Evolutionary conservation across 2,113 vertebrate genomes (phyloP).

Genomic region (Osmerus eperlanus): DNA sequence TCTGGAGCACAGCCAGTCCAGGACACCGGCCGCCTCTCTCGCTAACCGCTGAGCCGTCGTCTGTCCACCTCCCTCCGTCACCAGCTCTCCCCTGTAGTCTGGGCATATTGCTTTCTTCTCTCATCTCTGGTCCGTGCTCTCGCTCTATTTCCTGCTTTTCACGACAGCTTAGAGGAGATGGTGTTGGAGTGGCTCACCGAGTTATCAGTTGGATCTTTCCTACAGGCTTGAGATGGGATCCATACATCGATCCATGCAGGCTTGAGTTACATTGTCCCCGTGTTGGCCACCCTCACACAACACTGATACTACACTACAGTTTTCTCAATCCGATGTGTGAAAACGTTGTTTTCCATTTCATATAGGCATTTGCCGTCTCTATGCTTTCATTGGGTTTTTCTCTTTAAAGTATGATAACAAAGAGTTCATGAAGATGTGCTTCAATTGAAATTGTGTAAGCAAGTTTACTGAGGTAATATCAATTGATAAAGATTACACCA

Average conservation of each 20-base stretch:
- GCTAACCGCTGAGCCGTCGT: too few relatives aligned
- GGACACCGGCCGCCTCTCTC: too few relatives aligned
- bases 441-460: too few relatives aligned
- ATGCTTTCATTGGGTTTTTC: too few relatives aligned
- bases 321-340: background rate
- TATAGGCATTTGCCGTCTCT: too few relatives aligned
- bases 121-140: slow-evolving; percentile 21
- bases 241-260: slow-evolving; percentile 52
- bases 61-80: too few relatives aligned
- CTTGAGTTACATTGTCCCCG: slow-evolving; percentile 41
- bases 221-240: slow-evolving; percentile 40
- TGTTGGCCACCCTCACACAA: slow-evolving; percentile 38
- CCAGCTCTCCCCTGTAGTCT: background rate
- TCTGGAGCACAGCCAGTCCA: too few relatives aligned
- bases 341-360: too few relatives aligned
- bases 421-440: too few relatives aligned
- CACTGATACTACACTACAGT: slow-evolving; percentile 42
- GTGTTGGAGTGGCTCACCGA: slow-evolving; percentile 31
- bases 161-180: slow-evolving; percentile 23
- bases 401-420: too few relatives aligned
- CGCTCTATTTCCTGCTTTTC: slow-evolving; percentile 23
- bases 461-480: too few relatives aligned
- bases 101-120: background rate
- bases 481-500: too few relatives aligned
- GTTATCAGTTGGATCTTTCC: slow-evolving; percentile 39